Percentiles rank a stretch among this genome's conserved stretches.
phyloP scores from a whole-genome alignment of 2,888 invertebrate species.

The Arenicola marina region DNA sequence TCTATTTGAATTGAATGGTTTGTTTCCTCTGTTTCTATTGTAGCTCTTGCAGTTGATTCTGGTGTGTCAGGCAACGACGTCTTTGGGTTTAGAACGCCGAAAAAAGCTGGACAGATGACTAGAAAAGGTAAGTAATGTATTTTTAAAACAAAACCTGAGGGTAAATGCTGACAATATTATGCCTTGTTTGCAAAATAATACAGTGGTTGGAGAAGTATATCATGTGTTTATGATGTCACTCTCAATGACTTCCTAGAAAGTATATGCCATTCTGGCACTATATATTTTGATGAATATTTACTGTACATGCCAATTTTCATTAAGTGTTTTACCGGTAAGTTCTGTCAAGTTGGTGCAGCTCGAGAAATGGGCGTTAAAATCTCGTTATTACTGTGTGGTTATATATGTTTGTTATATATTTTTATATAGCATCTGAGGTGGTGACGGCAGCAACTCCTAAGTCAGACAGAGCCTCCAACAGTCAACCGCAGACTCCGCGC shows the following conservation, averaged over 20 bases:
- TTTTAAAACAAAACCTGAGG: neutral
- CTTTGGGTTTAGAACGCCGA: conserved; percentile 51
- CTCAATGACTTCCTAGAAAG: neutral
- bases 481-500: neutral
- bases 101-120: conserved; percentile 50
- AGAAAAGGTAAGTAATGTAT: conserved; percentile 37
- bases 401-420: too few species aligned
- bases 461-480: neutral
- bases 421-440: too few species aligned
- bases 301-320: neutral
- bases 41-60: conserved; percentile 1
- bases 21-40: neutral
- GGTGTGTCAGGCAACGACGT: conserved; percentile 43
- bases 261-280: too few species aligned
- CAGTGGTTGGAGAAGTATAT: too few species aligned
- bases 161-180: neutral
- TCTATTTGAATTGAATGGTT: too few species aligned
- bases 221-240: too few species aligned
- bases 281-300: neutral
- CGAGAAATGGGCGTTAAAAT: too few species aligned
- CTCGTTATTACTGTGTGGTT: too few species aligned
- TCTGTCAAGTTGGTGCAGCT: too few species aligned
- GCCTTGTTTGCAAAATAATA: too few species aligned
- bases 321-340: neutral
- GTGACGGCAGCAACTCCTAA: neutral